phyloP scores from a whole-genome alignment of 2,113 vertebrate genomes.

The Misgurnus mizolepis region DNA sequence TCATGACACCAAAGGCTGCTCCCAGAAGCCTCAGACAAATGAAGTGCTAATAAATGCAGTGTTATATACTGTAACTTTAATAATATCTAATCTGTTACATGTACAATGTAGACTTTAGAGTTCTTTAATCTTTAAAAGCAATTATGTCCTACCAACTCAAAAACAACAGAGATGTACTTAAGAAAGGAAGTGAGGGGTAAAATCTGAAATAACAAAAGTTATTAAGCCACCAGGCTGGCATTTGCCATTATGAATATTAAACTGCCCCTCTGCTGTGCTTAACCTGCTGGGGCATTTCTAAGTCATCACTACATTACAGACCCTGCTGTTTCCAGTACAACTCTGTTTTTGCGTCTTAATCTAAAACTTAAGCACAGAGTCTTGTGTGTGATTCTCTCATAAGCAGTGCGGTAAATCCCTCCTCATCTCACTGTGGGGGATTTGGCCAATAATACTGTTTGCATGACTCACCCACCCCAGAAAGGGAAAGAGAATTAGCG shows the following conservation, averaged over 20 bases:
- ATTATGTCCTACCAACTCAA: background rate
- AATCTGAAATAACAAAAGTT: conserved; percentile 36
- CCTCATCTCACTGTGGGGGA: conserved; percentile 41
- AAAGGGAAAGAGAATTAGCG: conserved; percentile 32
- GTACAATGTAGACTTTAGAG: background rate
- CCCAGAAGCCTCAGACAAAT: background rate
- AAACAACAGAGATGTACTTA: background rate
- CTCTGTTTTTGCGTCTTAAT: conserved; percentile 43
- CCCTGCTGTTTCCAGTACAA: conserved; percentile 6
- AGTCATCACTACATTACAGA: conserved; percentile 27
- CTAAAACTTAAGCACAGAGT: conserved; percentile 35
- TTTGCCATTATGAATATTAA: conserved; percentile 40
- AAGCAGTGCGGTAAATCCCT: conserved; percentile 43
- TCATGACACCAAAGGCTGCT: too few relatives aligned
- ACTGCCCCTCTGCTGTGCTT: conserved; percentile 15
- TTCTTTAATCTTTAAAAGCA: background rate
- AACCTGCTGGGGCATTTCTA: conserved; percentile 24
- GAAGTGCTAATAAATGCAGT: background rate
- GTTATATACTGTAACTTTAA: background rate
- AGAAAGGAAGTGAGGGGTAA: conserved; percentile 8
- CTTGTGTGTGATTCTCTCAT: background rate
- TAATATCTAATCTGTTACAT: conserved; percentile 2
- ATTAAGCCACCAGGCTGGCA: conserved; percentile 25
- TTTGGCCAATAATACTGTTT: conserved; percentile 45
- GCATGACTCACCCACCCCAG: conserved; percentile 29